Evolutionary conservation across 2,113 vertebrate species (phyloP), one percentile per base, ranked within the genome.

Genomic region (Formicarius rufipectus): DNA sequence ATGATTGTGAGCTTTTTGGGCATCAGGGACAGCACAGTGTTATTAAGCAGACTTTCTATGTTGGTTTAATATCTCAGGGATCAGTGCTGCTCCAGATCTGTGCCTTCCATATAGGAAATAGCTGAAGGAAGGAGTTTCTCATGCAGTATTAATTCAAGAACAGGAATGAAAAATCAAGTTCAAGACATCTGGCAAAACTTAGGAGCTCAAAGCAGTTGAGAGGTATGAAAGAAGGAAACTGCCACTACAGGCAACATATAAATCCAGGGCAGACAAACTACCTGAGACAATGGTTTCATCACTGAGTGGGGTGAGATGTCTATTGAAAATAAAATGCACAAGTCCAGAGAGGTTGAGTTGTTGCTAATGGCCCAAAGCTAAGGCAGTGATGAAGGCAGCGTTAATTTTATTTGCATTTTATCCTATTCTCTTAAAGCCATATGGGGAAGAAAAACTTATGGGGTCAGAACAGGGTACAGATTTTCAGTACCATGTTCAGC

Each of bases 1-100:
- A 18, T 0, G 1, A n/a, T 6, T 0, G 0, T 58, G 49, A 69
- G 45, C 5, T 84, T 81, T 88, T 19, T 50, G 45, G 66, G 47
- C 37, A 27, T 23, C 24, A 37, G 45, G 39, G 55, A 24, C 44
- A 78, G 76, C 37, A 14, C 17, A 13, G 42, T 13, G 44, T 20
- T 37, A 23, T 40, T 31, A 49, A 66, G 45, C 23, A 77, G 74
- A 4, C 10, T 50, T 67, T 53, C 17, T 39, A 12, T 62, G 31
- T 20, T 5, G 55, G 60, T 12, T n/a, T n/a, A n/a, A 42, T 4
- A 9, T 58, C 58, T 53, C 0, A 1, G 9, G 5, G 5, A 3
- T 19, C n/a, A 27, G 8, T 13, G 39, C 1, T 66, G 40, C 39
- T 75, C 44, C 44, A 50, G 74, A 13, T 4, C 44, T 56, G 14